Percentiles rank a stretch among this genome's conserved stretches.
Evolutionary conservation across 2,113 vertebrate genomes (phyloP).

Genomic region (Mustelus asterias): DNA sequence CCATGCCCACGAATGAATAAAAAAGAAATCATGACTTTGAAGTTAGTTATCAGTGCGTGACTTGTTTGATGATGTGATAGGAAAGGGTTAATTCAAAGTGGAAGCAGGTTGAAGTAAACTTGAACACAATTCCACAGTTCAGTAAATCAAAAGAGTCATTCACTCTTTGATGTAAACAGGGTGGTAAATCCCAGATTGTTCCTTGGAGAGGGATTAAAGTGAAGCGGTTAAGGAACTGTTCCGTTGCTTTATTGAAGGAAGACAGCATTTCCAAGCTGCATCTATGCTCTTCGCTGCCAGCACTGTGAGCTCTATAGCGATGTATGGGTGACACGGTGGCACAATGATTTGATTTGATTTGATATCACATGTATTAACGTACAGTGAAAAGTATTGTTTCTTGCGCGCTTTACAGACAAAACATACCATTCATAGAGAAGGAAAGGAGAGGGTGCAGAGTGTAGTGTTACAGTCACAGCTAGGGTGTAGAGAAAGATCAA

Average conservation of each 20-base stretch:
- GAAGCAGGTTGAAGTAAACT: too few relatives aligned
- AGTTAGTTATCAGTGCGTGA: background rate
- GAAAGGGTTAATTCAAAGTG: background rate
- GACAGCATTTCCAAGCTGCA: background rate
- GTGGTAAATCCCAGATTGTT: background rate
- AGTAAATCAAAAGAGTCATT: background rate
- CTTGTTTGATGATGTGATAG: background rate
- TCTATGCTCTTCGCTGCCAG: background rate
- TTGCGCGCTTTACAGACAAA: too few relatives aligned
- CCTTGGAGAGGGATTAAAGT: background rate
- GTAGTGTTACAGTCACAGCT: too few relatives aligned
- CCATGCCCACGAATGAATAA: too few relatives aligned
- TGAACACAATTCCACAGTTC: background rate
- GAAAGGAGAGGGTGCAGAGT: too few relatives aligned
- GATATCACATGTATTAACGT: too few relatives aligned
- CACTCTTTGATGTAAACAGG: background rate
- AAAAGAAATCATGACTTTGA: background rate
- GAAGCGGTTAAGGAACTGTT: background rate
- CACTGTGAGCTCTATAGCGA: background rate
- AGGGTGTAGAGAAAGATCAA: too few relatives aligned
- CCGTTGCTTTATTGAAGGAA: background rate
- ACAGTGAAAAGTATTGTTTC: too few relatives aligned
- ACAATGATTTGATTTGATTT: too few relatives aligned
- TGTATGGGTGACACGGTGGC: too few relatives aligned
- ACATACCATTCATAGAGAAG: too few relatives aligned